Evolutionary conservation across 2,797 vertebrate genomes (phyloP).

Genomic region (Pogoniulus pusillus): DNA sequence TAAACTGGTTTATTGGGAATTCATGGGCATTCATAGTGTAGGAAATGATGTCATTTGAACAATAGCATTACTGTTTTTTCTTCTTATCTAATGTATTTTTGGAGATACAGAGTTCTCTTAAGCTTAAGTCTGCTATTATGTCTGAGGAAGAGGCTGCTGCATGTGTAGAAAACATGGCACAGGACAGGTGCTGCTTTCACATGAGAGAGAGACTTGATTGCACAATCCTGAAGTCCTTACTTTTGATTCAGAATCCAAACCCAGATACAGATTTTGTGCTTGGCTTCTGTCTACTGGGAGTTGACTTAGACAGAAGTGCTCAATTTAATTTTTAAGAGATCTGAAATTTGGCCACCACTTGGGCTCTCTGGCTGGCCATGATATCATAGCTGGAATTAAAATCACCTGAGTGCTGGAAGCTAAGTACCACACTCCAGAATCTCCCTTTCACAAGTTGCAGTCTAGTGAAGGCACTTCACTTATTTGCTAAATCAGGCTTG

Average conservation of each 20-base stretch:
- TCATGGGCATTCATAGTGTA: neutral
- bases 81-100: neutral
- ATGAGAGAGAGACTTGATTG: neutral
- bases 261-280: neutral
- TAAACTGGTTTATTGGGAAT: neutral
- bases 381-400: neutral
- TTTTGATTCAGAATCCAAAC: neutral
- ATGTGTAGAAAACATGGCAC: rapidly evolving
- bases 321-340: neutral
- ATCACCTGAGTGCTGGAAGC: neutral
- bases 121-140: neutral
- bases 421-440: neutral
- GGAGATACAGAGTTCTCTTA: neutral
- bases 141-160: neutral
- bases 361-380: rapidly evolving
- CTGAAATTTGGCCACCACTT: neutral
- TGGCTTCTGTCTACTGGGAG: neutral
- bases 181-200: neutral
- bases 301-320: neutral
- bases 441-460: neutral
- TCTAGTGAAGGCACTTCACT: neutral
- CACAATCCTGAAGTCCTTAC: neutral
- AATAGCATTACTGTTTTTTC: neutral
- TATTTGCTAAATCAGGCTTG: neutral
- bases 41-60: neutral